Conservation (phyloP, 2,113 vertebrate genomes). For the Phycodurus eques region DNA sequence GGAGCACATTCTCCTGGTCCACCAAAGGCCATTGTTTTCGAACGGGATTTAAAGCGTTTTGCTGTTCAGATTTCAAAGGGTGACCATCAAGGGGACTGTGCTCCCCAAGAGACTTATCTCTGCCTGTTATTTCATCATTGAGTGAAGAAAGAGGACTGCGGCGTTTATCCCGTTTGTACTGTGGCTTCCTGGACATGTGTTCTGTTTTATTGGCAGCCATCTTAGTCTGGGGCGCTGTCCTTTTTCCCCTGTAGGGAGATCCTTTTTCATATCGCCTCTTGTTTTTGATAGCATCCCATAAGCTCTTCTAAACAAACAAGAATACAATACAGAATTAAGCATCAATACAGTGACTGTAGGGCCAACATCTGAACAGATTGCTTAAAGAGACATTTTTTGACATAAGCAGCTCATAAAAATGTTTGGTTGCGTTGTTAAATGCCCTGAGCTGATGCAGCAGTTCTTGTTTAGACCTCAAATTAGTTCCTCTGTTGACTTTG, state of each 20-base stretch:
- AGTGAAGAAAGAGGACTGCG: slow-evolving; percentile 81
- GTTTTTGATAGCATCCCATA: slow-evolving; percentile 86
- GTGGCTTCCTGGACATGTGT: slow-evolving; percentile 69
- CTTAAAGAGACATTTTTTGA: no score
- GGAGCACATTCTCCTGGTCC: slow-evolving; percentile 45
- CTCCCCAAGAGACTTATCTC: slow-evolving; percentile 23
- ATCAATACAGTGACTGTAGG: neutral
- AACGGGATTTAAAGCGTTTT: slow-evolving; percentile 41
- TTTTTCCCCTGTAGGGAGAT: slow-evolving; percentile 46
- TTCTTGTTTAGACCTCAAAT: no score
- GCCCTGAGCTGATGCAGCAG: no score
- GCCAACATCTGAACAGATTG: no score
- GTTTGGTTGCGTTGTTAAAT: no score
- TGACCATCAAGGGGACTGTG: neutral
- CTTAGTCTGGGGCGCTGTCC: slow-evolving; percentile 39
- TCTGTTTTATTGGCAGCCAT: slow-evolving; percentile 82
- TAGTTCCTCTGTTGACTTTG: no score
- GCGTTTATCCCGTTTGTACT: slow-evolving; percentile 57
- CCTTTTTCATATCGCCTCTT: slow-evolving; percentile 64
- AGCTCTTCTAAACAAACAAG: slow-evolving; percentile 76
- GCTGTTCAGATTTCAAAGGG: slow-evolving; percentile 39
- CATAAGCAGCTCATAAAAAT: no score
- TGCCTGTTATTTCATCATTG: slow-evolving; percentile 59
- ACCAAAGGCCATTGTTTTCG: slow-evolving; percentile 56
- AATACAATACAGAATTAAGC: neutral